phyloP scores from a whole-genome alignment of 2,797 vertebrate species.

The Danio tinwini region DNA sequence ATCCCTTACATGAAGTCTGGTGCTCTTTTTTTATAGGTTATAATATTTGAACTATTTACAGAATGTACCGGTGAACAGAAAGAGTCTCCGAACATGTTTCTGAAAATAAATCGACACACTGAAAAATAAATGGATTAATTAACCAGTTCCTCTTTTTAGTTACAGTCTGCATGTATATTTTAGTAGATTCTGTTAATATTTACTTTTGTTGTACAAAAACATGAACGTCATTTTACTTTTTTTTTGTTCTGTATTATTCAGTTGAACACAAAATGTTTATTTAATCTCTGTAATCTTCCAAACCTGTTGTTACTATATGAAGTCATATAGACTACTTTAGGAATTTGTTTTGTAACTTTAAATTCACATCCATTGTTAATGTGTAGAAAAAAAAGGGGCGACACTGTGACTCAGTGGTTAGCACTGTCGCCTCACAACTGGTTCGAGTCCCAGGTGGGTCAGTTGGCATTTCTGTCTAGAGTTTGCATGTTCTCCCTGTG shows the following conservation, averaged over 20 bases:
- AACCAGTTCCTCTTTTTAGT: neutral
- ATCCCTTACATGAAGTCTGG: constrained; percentile 38
- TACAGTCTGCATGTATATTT: neutral
- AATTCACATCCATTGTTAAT: neutral
- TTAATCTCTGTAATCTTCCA: too few species aligned
- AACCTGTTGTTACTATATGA: neutral
- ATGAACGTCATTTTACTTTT: too few species aligned
- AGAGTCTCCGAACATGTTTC: neutral
- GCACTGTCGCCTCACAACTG: too few species aligned
- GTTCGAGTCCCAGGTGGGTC: too few species aligned
- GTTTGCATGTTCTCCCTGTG: too few species aligned
- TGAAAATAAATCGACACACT: neutral
- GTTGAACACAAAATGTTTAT: too few species aligned
- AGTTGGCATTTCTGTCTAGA: too few species aligned
- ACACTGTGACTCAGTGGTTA: too few species aligned
- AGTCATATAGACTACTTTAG: neutral
- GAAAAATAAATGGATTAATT: neutral
- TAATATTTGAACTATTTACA: constrained; percentile 20
- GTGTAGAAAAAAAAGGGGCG: neutral
- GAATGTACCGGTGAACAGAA: neutral
- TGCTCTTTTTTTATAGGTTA: constrained; percentile 44
- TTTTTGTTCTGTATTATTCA: too few species aligned
- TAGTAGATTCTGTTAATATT: too few species aligned
- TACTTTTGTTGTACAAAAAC: too few species aligned
- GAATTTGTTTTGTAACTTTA: neutral